These are phyloP conservation scores for Bombycilla garrulus DNA, from an alignment of 2,113 vertebrate species.

Conservation along the genomic window DNA sequence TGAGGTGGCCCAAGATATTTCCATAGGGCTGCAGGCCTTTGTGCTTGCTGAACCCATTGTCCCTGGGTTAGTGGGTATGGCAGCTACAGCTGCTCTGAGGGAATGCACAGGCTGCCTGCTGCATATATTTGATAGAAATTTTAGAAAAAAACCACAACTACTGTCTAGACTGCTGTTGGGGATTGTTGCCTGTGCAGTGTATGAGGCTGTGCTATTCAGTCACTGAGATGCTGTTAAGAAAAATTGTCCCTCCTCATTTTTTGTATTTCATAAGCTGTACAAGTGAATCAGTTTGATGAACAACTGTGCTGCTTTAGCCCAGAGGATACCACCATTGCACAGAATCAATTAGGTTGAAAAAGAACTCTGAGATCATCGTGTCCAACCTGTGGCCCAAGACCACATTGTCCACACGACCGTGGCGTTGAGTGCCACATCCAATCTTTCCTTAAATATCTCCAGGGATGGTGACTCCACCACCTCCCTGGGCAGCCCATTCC, in stretches of 20 bases:
- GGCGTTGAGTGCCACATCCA: no score
- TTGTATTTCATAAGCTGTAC: rapidly evolving
- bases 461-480: not conserved
- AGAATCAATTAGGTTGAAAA: not conserved
- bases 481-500: not conserved
- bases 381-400: not conserved
- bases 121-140: not conserved
- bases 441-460: not conserved
- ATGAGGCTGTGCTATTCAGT: not conserved
- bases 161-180: not conserved
- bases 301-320: rapidly evolving
- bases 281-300: rapidly evolving
- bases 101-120: not conserved
- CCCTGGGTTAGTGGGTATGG: not conserved
- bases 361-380: not conserved
- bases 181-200: rapidly evolving
- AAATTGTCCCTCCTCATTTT: not conserved
- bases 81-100: rapidly evolving
- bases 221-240: not conserved
- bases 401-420: rapidly evolving
- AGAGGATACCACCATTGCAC: not conserved
- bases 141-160: not conserved
- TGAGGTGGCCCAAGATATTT: rapidly evolving
- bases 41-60: not conserved
- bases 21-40: rapidly evolving